Evolutionary conservation across 2,113 vertebrate genomes (phyloP).

Genomic region (Neodon shergylaensis): DNA sequence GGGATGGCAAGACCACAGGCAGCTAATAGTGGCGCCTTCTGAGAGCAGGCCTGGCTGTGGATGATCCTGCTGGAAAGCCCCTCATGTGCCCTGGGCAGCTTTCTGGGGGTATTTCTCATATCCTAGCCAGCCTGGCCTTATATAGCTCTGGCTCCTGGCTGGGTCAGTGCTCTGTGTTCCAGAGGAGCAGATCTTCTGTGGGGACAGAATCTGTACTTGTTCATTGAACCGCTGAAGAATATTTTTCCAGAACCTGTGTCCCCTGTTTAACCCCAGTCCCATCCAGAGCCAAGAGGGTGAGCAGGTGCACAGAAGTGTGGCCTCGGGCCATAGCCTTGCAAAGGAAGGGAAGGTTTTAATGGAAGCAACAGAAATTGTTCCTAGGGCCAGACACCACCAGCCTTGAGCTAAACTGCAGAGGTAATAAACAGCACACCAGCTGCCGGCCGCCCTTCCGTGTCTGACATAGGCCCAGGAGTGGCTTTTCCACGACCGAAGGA

Average conservation of each 20-base stretch:
- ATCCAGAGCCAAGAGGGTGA: not conserved
- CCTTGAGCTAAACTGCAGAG: not conserved
- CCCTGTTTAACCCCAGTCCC: not conserved
- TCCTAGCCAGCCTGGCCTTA: not conserved
- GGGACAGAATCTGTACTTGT: not conserved
- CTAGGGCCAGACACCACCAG: not conserved
- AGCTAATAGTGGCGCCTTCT: not conserved
- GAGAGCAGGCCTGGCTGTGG: not conserved
- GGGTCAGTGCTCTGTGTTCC: not conserved
- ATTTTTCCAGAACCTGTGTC: not conserved
- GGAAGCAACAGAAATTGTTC: not conserved
- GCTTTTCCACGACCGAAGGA: not conserved
- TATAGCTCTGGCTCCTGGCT: conserved; percentile 12
- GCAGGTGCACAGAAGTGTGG: not conserved
- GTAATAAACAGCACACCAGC: not conserved
- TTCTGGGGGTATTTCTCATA: not conserved
- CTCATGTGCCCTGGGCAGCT: not conserved
- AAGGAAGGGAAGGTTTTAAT: not conserved
- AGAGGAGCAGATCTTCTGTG: conserved; percentile 24
- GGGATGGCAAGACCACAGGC: not conserved
- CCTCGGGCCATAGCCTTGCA: not conserved
- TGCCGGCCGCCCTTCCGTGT: not conserved
- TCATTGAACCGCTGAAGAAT: not conserved
- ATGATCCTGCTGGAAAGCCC: not conserved
- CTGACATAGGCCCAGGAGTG: not conserved